Conservation (phyloP, 2,113 vertebrate genomes). For the Prochilodus magdalenae region DNA sequence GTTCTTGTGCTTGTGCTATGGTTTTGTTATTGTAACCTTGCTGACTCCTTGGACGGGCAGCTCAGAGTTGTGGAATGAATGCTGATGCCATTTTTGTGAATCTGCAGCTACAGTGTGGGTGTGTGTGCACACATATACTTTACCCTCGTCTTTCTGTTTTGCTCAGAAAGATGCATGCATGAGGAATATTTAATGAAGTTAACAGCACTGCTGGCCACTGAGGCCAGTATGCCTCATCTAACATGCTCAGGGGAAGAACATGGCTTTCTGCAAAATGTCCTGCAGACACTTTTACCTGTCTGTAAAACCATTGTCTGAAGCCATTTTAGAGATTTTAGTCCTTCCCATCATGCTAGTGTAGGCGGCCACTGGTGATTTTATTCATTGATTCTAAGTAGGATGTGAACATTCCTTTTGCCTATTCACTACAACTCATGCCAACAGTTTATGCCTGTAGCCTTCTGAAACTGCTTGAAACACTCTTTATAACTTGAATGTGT, state of each 20-base stretch:
- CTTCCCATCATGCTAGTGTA: not conserved
- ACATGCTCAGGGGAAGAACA: not conserved
- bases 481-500: too few species aligned
- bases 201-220: not conserved
- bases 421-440: not conserved
- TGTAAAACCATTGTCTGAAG: not conserved
- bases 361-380: too few species aligned
- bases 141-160: not conserved
- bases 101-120: not conserved
- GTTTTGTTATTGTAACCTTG: not conserved
- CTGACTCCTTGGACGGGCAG: not conserved
- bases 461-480: too few species aligned
- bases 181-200: constrained; percentile 12
- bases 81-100: constrained; percentile 10
- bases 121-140: not conserved
- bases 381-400: not conserved
- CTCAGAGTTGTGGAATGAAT: constrained; percentile 4
- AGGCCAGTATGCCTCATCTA: not conserved
- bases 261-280: not conserved
- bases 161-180: not conserved
- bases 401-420: not conserved
- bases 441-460: not conserved
- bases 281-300: not conserved
- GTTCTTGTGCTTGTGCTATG: not conserved
- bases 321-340: not conserved